Conservation (phyloP, 2,797 vertebrate species). For the Gymnoscopelus microlampas region DNA sequence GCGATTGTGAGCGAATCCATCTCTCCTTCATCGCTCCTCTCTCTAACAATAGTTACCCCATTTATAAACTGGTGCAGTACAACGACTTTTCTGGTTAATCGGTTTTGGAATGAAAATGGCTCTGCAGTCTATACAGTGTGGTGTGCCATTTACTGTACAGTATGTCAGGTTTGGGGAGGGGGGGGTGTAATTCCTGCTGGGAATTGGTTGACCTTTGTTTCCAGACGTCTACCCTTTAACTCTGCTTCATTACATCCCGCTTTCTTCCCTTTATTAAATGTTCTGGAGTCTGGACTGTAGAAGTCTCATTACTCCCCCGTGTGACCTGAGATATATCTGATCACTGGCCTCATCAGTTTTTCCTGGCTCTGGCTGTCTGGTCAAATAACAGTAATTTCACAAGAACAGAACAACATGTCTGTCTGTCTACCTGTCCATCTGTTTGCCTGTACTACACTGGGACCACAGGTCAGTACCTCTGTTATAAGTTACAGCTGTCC, state of each 20-base stretch:
- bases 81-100: slow-evolving; percentile 34
- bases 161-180: slow-evolving; percentile 19
- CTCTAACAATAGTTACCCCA: not conserved
- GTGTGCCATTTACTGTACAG: not conserved
- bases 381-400: slow-evolving; percentile 31
- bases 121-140: slow-evolving; percentile 16
- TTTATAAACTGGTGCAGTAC: slow-evolving; percentile 20
- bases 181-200: slow-evolving; percentile 39
- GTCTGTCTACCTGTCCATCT: slow-evolving; percentile 5
- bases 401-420: slow-evolving; percentile 10
- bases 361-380: slow-evolving; percentile 22
- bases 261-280: slow-evolving; percentile 35
- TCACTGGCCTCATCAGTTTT: slow-evolving; percentile 43
- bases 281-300: slow-evolving; percentile 37
- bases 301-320: slow-evolving; percentile 31
- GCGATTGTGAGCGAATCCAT: not conserved
- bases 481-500: slow-evolving; percentile 68
- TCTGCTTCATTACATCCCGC: slow-evolving; percentile 46
- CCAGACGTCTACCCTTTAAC: slow-evolving; percentile 32
- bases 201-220: slow-evolving; percentile 54
- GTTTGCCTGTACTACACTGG: slow-evolving; percentile 20
- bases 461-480: slow-evolving; percentile 27
- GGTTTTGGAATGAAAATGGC: slow-evolving; percentile 12
- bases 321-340: slow-evolving; percentile 43
- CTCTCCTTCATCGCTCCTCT: slow-evolving; percentile 8